These are phyloP conservation scores for Sebastes jordani DNA, from an alignment of 2,797 vertebrate species.

Conservation along the genomic window DNA sequence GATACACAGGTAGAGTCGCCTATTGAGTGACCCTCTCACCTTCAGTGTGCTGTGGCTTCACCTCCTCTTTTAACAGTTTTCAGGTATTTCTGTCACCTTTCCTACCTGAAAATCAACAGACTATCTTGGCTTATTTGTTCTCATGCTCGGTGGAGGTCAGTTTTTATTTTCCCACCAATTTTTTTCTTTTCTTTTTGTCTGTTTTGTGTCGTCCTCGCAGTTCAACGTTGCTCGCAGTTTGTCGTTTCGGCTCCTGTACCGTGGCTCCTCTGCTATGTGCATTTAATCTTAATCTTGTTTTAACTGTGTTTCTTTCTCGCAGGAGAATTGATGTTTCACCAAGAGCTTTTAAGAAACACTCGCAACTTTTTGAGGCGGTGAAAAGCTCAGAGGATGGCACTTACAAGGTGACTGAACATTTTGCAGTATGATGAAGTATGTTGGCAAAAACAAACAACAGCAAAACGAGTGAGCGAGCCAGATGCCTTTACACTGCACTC, in stretches of 20 bases:
- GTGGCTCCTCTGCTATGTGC: not conserved
- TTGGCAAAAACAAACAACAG: constrained; percentile 82
- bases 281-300: not conserved
- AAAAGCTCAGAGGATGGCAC: constrained; percentile 94
- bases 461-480: constrained; percentile 67
- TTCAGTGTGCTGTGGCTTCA: constrained; percentile 79
- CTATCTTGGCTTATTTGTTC: constrained; percentile 64
- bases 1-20: constrained; percentile 94
- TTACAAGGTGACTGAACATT: constrained; percentile 97
- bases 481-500: constrained; percentile 91
- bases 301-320: constrained; percentile 53
- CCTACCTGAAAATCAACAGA: constrained; percentile 63
- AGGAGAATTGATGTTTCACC: constrained; percentile 99
- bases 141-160: constrained; percentile 64
- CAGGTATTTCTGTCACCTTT: constrained; percentile 73
- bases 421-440: constrained; percentile 90
- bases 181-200: constrained; percentile 16
- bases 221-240: constrained; percentile 1
- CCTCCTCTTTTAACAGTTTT: constrained; percentile 74
- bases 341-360: constrained; percentile 99
- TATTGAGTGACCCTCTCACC: constrained; percentile 71
- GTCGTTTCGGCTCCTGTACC: not conserved
- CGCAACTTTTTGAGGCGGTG: constrained; percentile 95
- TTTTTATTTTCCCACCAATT: constrained; percentile 50
- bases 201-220: constrained; percentile 24